Conservation (phyloP, 2,797 vertebrate species). For the Melanotaenia nigrans region DNA sequence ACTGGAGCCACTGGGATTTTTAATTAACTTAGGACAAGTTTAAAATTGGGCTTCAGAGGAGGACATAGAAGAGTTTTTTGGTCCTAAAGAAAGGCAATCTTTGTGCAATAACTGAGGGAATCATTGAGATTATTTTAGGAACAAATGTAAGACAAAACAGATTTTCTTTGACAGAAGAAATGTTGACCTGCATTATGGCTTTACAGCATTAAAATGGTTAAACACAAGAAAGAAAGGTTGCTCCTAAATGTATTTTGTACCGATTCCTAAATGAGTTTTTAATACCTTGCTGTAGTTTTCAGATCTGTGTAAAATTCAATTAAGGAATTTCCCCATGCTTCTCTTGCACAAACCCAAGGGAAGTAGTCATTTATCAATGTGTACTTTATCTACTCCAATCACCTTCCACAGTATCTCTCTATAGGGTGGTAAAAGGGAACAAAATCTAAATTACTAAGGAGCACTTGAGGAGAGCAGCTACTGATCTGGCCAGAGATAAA, state of each 20-base stretch:
- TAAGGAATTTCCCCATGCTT: background rate
- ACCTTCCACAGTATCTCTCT: background rate
- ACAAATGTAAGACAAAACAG: background rate
- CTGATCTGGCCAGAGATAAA: background rate
- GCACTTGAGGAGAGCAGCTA: background rate
- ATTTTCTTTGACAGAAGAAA: background rate
- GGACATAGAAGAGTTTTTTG: slow-evolving; percentile 15
- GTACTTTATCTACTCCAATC: slow-evolving; percentile 16
- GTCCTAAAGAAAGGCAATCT: slow-evolving; percentile 24
- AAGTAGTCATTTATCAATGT: slow-evolving; percentile 24
- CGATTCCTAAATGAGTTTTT: background rate
- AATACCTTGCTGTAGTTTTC: background rate
- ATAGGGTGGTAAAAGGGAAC: background rate
- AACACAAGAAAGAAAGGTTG: background rate
- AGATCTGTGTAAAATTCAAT: background rate
- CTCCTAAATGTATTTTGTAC: background rate
- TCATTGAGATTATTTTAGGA: background rate
- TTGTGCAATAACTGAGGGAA: background rate
- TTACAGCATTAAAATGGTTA: background rate
- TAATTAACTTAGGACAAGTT: slow-evolving; percentile 53
- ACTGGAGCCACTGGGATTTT: slow-evolving; percentile 43
- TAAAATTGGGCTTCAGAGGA: slow-evolving; percentile 44
- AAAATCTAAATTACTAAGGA: background rate
- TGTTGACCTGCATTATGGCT: too few species aligned
- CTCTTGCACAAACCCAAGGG: background rate